Conservation (phyloP, 2,888 invertebrate species). For the Trachelus iudaicus region DNA sequence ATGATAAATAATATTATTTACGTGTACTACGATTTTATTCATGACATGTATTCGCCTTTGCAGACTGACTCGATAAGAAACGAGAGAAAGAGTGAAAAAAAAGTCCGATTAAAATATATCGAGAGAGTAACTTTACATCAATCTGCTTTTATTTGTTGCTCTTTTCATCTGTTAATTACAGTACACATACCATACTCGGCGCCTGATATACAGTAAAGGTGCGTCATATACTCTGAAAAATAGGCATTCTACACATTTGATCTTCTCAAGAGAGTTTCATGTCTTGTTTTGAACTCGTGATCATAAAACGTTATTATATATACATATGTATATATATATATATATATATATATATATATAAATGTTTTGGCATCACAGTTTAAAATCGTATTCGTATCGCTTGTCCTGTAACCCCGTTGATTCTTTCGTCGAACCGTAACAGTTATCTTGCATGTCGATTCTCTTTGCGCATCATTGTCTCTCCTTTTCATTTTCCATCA, state of each 20-base stretch:
- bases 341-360: constrained; percentile 15
- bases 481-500: constrained; percentile 5
- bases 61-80: constrained; percentile 22
- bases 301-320: constrained; percentile 25
- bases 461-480: constrained; percentile 10
- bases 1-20: constrained; percentile 32
- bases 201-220: constrained; percentile 25
- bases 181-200: not conserved
- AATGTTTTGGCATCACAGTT: constrained; percentile 41
- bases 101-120: constrained; percentile 3
- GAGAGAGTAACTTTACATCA: constrained; percentile 2
- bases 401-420: not conserved
- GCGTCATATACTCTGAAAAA: constrained; percentile 52
- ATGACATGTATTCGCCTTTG: constrained; percentile 25
- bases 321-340: constrained; percentile 13
- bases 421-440: not conserved
- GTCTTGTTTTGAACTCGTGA: constrained; percentile 15
- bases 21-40: constrained; percentile 26
- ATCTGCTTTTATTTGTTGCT: constrained; percentile 4
- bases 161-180: not conserved
- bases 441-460: constrained; percentile 17
- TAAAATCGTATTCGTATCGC: constrained; percentile 30
- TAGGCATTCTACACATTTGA: constrained; percentile 36
- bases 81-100: not conserved
- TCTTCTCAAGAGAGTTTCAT: constrained; percentile 20